phyloP scores from a whole-genome alignment of 1,140 invertebrate genomes.

The Drosophila pseudoananassae region DNA sequence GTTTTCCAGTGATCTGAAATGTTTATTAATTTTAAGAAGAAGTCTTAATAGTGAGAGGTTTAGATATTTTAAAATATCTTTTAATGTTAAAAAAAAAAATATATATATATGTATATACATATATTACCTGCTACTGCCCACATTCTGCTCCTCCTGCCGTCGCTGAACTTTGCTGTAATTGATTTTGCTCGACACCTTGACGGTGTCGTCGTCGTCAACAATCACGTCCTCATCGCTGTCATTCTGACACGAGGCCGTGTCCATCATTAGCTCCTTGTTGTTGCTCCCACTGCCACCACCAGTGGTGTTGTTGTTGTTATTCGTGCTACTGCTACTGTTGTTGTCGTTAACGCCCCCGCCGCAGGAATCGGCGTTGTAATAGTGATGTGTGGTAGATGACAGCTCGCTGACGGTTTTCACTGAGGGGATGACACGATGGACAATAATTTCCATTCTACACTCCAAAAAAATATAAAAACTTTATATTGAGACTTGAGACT shows the following conservation, averaged over 20 bases:
- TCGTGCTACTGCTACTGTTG: constrained; percentile 49
- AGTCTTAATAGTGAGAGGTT: too few relatives aligned
- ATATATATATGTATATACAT: constrained; percentile 1
- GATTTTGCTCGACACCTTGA: constrained; percentile 66
- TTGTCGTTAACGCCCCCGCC: constrained; percentile 66
- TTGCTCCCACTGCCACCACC: constrained; percentile 17
- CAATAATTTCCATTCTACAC: neutral
- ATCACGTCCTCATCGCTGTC: constrained; percentile 83
- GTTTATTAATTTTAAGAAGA: too few relatives aligned
- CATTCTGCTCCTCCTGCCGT: constrained; percentile 68
- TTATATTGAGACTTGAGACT: constrained; percentile 13
- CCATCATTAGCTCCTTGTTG: constrained; percentile 77
- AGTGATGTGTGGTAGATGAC: constrained; percentile 83
- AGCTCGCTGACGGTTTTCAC: constrained; percentile 83
- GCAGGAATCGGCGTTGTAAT: constrained; percentile 83
- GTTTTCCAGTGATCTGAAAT: constrained; percentile 66
- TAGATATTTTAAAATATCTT: too few relatives aligned
- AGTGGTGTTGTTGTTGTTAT: constrained; percentile 33
- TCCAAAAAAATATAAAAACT: neutral
- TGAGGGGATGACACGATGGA: constrained; percentile 16
- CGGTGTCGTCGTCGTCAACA: constrained; percentile 80
- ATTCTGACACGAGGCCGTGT: constrained; percentile 76
- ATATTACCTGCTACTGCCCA: constrained; percentile 73
- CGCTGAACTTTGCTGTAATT: constrained; percentile 60
- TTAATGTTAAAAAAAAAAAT: neutral